Evolutionary conservation across 2,888 invertebrate species (phyloP), one percentile per base, ranked within the genome.

Genomic region (Xestoiulus laeticollis): DNA sequence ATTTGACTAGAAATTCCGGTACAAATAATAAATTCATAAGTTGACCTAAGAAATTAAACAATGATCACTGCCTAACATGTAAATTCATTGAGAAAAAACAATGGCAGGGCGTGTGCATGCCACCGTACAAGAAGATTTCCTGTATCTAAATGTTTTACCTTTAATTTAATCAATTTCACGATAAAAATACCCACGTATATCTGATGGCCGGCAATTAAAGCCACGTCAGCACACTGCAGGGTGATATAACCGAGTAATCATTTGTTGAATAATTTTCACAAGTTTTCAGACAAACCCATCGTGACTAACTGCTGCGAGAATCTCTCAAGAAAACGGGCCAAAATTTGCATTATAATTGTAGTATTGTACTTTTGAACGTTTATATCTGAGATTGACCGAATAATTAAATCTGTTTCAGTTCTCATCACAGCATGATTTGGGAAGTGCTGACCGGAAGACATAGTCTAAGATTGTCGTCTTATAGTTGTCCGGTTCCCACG

Each of bases 401-500:
- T 85, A 85, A 85, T 85, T 85, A 85, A 85, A 85, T 85, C 22
- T 16, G n/a, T 22, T 85, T 85, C 85, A 38, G 85, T 85, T 85
- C 85, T 85, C 85, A 38, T 85, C 85, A 14, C 85, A 85, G 85
- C 85, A 26, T 85, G 85, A 85, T 85, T 85, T 85, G 78, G 78
- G 78, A 78, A 78, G 78, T 78, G 78, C 78, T 78, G 78, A 78
- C 78, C 78, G 78, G 78, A 78, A 78, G 78, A 78, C 78, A 78
- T 30, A 14, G 78, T 12, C 78, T 14, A 78, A 78, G 78, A 78
- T 78, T 78, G 78, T 78, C 78, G 78, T 78, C 78, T 78, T 30
- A n/a, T n/a, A 30, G 30, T 78, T 30, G 30, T 78, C 30, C 30
- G 78, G 78, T 78, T 78, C 78, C 78, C 78, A 78, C 78, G 78